Evolutionary conservation across 2,888 invertebrate species (phyloP).

Genomic region (Leuctra nigra): DNA sequence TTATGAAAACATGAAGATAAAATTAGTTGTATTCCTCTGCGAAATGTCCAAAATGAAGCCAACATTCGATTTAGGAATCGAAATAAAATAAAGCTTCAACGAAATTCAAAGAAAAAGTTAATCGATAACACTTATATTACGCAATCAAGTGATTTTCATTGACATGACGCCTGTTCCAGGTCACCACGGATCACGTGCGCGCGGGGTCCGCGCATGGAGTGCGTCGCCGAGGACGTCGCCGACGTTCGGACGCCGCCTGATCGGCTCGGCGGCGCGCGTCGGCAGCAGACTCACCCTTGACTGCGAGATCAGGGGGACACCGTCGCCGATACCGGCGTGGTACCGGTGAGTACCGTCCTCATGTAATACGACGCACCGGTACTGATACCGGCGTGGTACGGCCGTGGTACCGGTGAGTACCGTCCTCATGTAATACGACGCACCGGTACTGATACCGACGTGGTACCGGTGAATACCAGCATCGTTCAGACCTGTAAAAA

Average conservation of each 20-base stretch:
- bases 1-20: no score
- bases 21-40: no score
- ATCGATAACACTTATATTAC: no score
- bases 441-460: background rate
- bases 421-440: no score
- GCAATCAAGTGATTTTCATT: no score
- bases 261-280: constrained; percentile 48
- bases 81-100: no score
- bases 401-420: no score
- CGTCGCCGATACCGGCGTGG: constrained; percentile 50
- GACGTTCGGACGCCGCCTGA: constrained; percentile 45
- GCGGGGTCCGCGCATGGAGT: constrained; percentile 51
- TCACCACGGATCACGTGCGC: constrained; percentile 34
- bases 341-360: constrained; percentile 37
- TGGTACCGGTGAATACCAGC: background rate
- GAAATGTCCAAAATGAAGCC: no score
- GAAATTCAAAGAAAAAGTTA: no score
- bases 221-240: constrained; percentile 48
- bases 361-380: background rate
- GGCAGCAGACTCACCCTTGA: constrained; percentile 54
- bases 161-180: no score
- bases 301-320: constrained; percentile 52
- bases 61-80: no score
- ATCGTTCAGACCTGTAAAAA: background rate
- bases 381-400: background rate